Conservation (phyloP, 1,140 invertebrate species). For the Drosophila sp. region DNA sequence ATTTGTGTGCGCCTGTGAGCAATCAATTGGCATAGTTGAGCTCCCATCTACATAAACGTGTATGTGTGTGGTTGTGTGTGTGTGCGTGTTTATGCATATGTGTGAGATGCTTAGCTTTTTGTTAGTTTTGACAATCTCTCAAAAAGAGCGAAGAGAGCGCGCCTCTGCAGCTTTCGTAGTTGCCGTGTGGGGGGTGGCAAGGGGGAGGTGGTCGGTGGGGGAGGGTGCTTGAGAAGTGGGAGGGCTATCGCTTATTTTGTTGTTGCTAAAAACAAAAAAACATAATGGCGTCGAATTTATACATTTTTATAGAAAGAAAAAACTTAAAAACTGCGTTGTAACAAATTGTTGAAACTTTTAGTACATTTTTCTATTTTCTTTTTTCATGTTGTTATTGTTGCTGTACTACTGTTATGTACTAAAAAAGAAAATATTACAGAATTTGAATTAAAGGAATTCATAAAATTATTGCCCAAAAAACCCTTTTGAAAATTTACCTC, state of each 20-base stretch:
- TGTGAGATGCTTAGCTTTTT: slow-evolving; percentile 59
- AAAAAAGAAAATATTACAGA: slow-evolving; percentile 27
- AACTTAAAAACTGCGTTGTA: slow-evolving; percentile 76
- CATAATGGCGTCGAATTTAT: slow-evolving; percentile 73
- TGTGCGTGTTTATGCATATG: slow-evolving; percentile 24
- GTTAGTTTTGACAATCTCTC: slow-evolving; percentile 73
- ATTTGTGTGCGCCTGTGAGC: slow-evolving; percentile 55
- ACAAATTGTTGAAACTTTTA: slow-evolving; percentile 74
- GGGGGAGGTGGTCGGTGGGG: slow-evolving; percentile 16
- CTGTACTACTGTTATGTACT: slow-evolving; percentile 35
- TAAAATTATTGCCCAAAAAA: too few relatives aligned
- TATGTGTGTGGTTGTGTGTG: background rate
- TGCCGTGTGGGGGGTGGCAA: slow-evolving; percentile 7
- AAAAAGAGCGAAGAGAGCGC: slow-evolving; percentile 33
- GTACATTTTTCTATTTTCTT: slow-evolving; percentile 40
- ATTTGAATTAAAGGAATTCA: too few relatives aligned
- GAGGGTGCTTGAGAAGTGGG: slow-evolving; percentile 40
- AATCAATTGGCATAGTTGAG: slow-evolving; percentile 67
- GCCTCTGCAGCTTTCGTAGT: slow-evolving; percentile 36
- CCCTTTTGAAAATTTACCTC: too few relatives aligned
- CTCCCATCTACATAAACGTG: background rate
- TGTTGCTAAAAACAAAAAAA: slow-evolving; percentile 52
- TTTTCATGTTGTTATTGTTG: slow-evolving; percentile 30
- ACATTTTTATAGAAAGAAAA: slow-evolving; percentile 72
- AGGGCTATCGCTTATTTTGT: slow-evolving; percentile 20